Evolutionary conservation across 2,888 invertebrate species (phyloP).

Genomic region (Ctena decussata): DNA sequence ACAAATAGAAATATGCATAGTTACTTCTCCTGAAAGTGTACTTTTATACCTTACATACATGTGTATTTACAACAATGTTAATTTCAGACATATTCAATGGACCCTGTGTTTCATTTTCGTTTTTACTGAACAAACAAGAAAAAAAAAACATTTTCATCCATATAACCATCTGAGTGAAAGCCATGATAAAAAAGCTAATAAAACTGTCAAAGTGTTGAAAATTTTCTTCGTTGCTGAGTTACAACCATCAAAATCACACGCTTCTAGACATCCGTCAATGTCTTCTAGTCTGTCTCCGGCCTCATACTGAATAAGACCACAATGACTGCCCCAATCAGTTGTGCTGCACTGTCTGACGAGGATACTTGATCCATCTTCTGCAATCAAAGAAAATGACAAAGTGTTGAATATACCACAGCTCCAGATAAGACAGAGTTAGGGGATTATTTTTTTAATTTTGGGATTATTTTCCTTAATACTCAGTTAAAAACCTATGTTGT

Average conservation of each 20-base stretch:
- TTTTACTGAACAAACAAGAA: no score
- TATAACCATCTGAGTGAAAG: neutral
- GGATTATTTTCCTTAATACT: no score
- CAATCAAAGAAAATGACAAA: constrained; percentile 19
- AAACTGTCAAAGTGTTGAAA: neutral
- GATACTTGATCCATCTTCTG: constrained; percentile 81
- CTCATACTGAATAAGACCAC: constrained; percentile 80
- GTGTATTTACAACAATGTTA: no score
- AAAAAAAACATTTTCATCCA: neutral
- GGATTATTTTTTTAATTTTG: no score
- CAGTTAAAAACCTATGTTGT: no score
- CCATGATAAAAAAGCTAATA: neutral
- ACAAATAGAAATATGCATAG: no score
- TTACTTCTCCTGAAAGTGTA: no score
- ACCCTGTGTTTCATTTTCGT: no score
- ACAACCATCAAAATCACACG: constrained; percentile 85
- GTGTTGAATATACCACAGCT: no score
- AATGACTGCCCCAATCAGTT: constrained; percentile 82
- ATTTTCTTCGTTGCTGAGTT: constrained; percentile 70
- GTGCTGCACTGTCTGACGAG: constrained; percentile 82
- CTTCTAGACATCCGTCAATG: constrained; percentile 81
- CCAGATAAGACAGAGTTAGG: no score
- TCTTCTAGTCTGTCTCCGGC: constrained; percentile 59
- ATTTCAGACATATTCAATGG: no score
- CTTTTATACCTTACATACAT: no score